Evolutionary conservation across 2,888 invertebrate genomes (phyloP).

Genomic region (Mycalesis mineus): DNA sequence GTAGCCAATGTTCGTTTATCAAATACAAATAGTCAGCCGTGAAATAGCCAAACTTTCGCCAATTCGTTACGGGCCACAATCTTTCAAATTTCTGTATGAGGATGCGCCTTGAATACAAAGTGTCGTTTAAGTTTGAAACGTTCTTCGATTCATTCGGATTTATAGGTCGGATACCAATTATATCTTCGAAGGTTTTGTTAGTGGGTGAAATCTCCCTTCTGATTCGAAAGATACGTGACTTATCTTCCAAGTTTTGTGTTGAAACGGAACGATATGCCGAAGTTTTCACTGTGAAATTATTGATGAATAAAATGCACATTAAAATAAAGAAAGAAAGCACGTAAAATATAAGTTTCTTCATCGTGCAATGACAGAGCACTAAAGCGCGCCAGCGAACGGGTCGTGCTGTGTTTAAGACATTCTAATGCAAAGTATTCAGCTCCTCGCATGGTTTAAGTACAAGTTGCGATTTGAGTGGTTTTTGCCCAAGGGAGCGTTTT

Average conservation of each 20-base stretch:
- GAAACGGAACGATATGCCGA: background rate
- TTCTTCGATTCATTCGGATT: slow-evolving; percentile 19
- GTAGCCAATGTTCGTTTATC: slow-evolving; percentile 85
- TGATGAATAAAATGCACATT: slow-evolving; percentile 42
- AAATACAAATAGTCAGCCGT: slow-evolving; percentile 75
- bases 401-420: slow-evolving; percentile 47
- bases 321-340: slow-evolving; percentile 39
- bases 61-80: slow-evolving; percentile 65
- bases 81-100: slow-evolving; percentile 55
- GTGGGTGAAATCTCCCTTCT: slow-evolving; percentile 15
- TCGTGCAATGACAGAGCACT: slow-evolving; percentile 31
- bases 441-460: slow-evolving; percentile 42
- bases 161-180: slow-evolving; percentile 9
- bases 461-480: slow-evolving; percentile 43
- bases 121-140: slow-evolving; percentile 21
- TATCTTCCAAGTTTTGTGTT: background rate
- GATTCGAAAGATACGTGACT: slow-evolving; percentile 8
- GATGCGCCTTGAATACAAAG: slow-evolving; percentile 39
- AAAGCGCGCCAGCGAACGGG: slow-evolving; percentile 52
- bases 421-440: slow-evolving; percentile 31
- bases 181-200: slow-evolving; percentile 13
- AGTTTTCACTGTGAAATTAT: slow-evolving; percentile 27
- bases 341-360: slow-evolving; percentile 46
- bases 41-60: slow-evolving; percentile 77
- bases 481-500: slow-evolving; percentile 54